Percentiles rank a stretch among this genome's conserved stretches.
Conservation (phyloP, 1,140 invertebrate species). For the Apis florea region DNA sequence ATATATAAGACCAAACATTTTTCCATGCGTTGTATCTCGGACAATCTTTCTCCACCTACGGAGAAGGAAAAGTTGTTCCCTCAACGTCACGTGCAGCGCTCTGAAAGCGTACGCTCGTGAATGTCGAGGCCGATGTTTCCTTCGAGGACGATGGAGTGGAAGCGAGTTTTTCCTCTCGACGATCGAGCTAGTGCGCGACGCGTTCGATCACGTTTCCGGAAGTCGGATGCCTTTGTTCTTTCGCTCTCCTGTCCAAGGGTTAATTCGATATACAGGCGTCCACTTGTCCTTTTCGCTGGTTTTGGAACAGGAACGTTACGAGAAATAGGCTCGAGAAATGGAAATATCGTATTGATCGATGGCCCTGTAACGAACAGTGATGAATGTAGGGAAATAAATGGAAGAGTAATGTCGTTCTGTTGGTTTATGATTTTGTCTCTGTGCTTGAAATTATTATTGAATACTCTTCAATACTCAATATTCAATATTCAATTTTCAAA, state of each 20-base stretch:
- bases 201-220: constrained; percentile 33
- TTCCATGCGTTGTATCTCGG: neutral
- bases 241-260: neutral
- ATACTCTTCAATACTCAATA: neutral
- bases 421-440: neutral
- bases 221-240: neutral
- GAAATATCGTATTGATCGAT: neutral
- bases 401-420: neutral
- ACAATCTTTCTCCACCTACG: neutral
- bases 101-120: constrained; percentile 35
- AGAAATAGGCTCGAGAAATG: neutral
- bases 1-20: neutral
- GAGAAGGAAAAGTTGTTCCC: constrained; percentile 6
- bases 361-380: neutral
- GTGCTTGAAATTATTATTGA: neutral
- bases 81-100: constrained; percentile 18
- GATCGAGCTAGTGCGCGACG: neutral
- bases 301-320: neutral
- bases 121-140: neutral
- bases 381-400: no score
- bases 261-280: constrained; percentile 30
- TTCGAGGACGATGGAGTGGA: constrained; percentile 17
- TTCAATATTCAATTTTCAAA: neutral
- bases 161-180: constrained; percentile 29
- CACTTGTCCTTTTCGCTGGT: neutral